Base-by-base conservation (phyloP, 2,113 vertebrate genomes). In the Sisor rabdophorus region DNA sequence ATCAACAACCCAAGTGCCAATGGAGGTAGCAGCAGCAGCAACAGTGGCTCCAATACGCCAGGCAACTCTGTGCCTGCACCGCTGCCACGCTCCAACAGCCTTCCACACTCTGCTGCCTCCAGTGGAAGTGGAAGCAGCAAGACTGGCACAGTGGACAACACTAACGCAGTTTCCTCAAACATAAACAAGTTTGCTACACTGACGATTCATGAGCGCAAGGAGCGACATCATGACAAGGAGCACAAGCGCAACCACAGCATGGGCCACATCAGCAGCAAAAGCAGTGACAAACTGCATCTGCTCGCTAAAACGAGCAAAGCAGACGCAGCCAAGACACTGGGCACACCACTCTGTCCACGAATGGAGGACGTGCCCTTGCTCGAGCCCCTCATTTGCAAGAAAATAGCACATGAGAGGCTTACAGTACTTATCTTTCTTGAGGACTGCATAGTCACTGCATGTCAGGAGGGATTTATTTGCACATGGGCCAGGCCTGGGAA, bases 381-480 rank as follows among this genome's bases (percentile, higher is more conserved):
- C 82, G 97, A 99, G 92, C 97, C 97, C 78, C 95, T 99, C 89
- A 90, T 99, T 92, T 98, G 97, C 93, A 99, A 98, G 94, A 99
- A 98, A 93, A 97, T 98, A 83, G 96, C 97, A 83, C 97, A 99
- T 67, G 97, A 98, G 87, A 94, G 97, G 92, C 97, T 99, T 88
- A 97, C 97, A 82, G 97, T 98, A 88, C 91, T 99, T 85, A 96
- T 98, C 91, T 99, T 99, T 91, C 95, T 99, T 79, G 97, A 98
- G 94, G 97, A 99, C 95, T 98, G 96, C 94, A 92, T 99, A 93
- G 97, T 99, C 92, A 98, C 96, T 91, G 97, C 96, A 88, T 99
- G 97, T 93, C 97, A 99, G 94, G 97, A 99, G 91, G 97, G 97
- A 86, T 99, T 99, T 93, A 92, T 99, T 94, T 99, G 97, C 96